Evolutionary conservation across 2,797 vertebrate genomes (phyloP), one percentile per base, ranked within the genome.

Genomic region (Leptoclinus maculatus): DNA sequence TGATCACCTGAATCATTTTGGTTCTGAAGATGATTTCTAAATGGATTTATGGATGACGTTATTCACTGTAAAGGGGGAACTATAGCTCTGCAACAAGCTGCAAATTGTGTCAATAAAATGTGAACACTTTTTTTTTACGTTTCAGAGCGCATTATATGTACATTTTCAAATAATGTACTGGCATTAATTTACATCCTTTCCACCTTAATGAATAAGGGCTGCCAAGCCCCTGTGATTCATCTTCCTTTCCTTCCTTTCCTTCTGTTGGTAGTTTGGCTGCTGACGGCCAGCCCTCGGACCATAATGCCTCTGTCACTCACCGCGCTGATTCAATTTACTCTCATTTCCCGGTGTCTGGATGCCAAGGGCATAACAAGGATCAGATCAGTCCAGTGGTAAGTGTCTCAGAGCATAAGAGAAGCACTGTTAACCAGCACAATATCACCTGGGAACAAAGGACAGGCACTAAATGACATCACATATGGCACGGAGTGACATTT

Each of bases 231-330:
- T 41, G 8, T 27, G 23, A 82, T 79, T 84, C 36, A 72, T 76
- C 66, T 63, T 58, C 58, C 58, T 58, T 56, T 56, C 49, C 29
- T 7, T 45, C 39, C 59, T n/a, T 29, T 23, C 36, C 71, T 67
- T 65, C 63, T 77, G 56, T 73, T 59, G 71, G 56, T 62, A 84
- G 77, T 71, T 60, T 38, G 23, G 60, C 59, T 74, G 68, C 71
- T 68, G 75, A 84, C 27, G 14, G 72, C 81, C 66, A 60, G 78
- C 51, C 76, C 75, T 59, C 12, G 12, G 66, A 57, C 87, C 79
- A 86, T 93, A 89, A 92, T 92, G 84, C 82, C 66, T 76, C 90
- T 88, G 92, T 90, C 92, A 92, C 86, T 94, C 93, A 91, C 54
- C 71, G 54, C 74, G n/a, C 85, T 86, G 84, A 93, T 94, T 89